phyloP scores from a whole-genome alignment of 2,797 vertebrate species.

The Pampus argenteus region DNA sequence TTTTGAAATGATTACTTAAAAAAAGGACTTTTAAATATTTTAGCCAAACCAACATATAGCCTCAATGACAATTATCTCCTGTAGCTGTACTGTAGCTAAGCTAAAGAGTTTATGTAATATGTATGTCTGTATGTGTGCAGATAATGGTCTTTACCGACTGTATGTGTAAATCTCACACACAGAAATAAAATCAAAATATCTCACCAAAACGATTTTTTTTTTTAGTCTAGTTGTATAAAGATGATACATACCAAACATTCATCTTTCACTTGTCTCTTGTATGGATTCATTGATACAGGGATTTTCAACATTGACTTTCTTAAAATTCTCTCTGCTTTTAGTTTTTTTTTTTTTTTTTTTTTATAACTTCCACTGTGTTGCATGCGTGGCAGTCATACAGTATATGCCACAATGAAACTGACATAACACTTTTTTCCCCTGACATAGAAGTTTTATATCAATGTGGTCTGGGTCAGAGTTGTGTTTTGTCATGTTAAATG shows the following conservation, averaged over 20 bases:
- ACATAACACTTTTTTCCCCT: constrained; percentile 80
- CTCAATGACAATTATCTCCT: not conserved
- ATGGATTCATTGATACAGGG: not conserved
- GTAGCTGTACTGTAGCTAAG: not conserved
- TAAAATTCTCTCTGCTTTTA: constrained; percentile 8
- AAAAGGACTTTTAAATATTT: not conserved
- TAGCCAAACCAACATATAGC: not conserved
- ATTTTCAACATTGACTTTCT: constrained; percentile 12
- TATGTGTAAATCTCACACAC: not conserved
- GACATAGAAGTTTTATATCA: constrained; percentile 78
- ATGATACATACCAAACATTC: not conserved
- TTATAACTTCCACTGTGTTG: constrained; percentile 44
- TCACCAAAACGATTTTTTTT: not conserved
- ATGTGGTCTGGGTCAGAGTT: constrained; percentile 77
- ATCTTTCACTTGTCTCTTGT: not conserved
- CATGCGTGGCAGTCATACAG: constrained; percentile 67
- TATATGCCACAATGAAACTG: constrained; percentile 70
- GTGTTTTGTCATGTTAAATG: constrained; percentile 84
- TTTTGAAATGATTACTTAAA: not conserved
- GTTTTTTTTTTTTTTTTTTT: no score
- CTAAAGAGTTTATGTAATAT: not conserved
- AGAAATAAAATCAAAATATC: not conserved
- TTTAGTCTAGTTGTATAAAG: not conserved
- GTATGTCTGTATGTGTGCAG: not conserved
- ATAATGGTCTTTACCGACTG: not conserved